A percentile compares a stretch with the other conserved stretches of the same genome.
Conservation (phyloP, 2,888 invertebrate genomes). For the Mesorhabditis belari region DNA sequence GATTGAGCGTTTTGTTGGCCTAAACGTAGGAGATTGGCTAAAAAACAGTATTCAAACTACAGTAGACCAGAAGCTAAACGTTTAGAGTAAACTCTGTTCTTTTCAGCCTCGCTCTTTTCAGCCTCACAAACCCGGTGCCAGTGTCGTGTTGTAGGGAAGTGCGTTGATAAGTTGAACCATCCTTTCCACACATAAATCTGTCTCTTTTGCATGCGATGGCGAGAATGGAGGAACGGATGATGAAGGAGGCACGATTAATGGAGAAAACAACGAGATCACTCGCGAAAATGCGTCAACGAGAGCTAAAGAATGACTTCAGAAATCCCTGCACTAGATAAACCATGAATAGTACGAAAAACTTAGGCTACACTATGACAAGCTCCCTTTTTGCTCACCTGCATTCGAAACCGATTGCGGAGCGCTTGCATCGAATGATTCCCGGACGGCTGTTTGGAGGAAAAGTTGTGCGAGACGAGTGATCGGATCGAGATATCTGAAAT, state of each 20-base stretch:
- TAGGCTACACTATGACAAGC: no score
- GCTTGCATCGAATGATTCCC: slow-evolving; percentile 11
- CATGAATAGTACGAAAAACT: no score
- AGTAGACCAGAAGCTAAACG: no score
- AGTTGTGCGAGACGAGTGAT: slow-evolving; percentile 22
- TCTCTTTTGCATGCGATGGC: slow-evolving; percentile 26
- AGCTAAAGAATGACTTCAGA: slow-evolving; percentile 16
- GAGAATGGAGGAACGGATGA: slow-evolving; percentile 44
- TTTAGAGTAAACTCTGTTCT: no score
- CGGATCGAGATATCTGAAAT: slow-evolving; percentile 14
- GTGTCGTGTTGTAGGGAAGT: slow-evolving; percentile 36
- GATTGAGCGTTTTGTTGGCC: slow-evolving; percentile 31
- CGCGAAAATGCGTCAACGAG: slow-evolving; percentile 30
- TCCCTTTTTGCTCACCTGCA: no score
- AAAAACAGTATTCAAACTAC: no score
- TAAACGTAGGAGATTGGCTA: background rate
- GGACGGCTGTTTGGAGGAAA: slow-evolving; percentile 22
- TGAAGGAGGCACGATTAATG: slow-evolving; percentile 37
- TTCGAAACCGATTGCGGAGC: no score
- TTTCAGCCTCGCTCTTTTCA: no score
- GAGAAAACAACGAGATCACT: slow-evolving; percentile 28
- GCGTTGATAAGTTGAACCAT: slow-evolving; percentile 35
- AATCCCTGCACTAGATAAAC: background rate
- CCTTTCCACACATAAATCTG: slow-evolving; percentile 23
- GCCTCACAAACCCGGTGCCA: slow-evolving; percentile 34